Conservation (phyloP, 2,888 invertebrate genomes). For the Chaetogeoica ovagalla region DNA sequence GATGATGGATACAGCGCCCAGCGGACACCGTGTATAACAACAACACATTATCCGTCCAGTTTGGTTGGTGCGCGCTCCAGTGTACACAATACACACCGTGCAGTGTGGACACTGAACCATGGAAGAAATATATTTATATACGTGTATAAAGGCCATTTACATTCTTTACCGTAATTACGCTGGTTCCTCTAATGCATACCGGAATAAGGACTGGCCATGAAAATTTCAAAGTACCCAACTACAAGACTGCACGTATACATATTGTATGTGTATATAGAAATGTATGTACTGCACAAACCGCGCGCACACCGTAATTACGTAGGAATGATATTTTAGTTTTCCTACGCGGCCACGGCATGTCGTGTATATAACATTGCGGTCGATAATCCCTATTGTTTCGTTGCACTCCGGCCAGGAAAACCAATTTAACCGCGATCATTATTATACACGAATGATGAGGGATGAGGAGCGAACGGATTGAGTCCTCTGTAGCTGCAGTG, state of each 20-base stretch:
- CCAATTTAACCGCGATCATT: slow-evolving; percentile 20
- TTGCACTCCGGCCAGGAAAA: neutral
- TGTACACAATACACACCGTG: neutral
- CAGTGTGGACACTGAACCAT: slow-evolving; percentile 36
- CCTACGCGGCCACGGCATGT: slow-evolving; percentile 34
- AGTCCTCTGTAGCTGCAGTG: too few species aligned
- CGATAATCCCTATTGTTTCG: slow-evolving; percentile 41
- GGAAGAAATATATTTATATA: slow-evolving; percentile 40
- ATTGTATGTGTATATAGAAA: too few species aligned
- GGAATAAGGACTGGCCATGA: slow-evolving; percentile 49
- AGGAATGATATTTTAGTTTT: slow-evolving; percentile 53
- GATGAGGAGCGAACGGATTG: too few species aligned
- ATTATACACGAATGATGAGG: too few species aligned
- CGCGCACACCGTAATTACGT: slow-evolving; percentile 49
- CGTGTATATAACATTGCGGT: slow-evolving; percentile 9
- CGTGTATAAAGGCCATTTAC: slow-evolving; percentile 4
- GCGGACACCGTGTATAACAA: too few species aligned
- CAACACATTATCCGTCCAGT: too few species aligned
- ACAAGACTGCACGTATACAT: neutral
- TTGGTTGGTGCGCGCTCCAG: too few species aligned
- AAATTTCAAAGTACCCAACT: slow-evolving; percentile 29
- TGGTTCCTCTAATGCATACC: slow-evolving; percentile 42
- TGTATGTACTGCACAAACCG: neutral
- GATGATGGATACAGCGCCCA: too few species aligned
- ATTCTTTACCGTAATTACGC: slow-evolving; percentile 46